phyloP scores from a whole-genome alignment of 2,113 vertebrate genomes.

The Tinamus guttatus region DNA sequence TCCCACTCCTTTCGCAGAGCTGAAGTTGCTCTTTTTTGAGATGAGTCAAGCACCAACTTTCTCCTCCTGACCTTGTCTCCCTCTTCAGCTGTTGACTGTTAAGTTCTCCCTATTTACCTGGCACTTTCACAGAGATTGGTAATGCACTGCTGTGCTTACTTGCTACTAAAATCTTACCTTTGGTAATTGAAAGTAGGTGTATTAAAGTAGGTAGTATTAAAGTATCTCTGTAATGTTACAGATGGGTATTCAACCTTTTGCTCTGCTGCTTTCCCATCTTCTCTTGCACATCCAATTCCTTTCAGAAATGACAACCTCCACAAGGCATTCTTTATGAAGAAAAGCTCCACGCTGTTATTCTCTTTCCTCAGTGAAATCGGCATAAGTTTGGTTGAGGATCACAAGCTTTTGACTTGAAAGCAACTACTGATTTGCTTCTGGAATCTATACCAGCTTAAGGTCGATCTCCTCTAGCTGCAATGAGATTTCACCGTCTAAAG shows the following conservation, averaged over 20 bases:
- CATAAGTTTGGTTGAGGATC: background rate
- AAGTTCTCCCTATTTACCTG: conserved; percentile 33
- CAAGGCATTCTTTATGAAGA: background rate
- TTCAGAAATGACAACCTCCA: background rate
- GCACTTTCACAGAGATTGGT: background rate
- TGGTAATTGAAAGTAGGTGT: conserved; percentile 18
- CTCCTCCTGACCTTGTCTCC: background rate
- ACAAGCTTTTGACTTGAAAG: background rate
- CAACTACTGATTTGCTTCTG: background rate
- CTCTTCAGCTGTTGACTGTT: conserved; percentile 16
- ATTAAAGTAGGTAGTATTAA: no score
- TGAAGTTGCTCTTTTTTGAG: background rate
- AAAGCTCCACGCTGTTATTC: background rate
- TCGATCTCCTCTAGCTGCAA: background rate
- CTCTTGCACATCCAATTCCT: background rate
- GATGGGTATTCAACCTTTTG: background rate
- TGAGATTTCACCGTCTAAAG: background rate
- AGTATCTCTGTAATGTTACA: background rate
- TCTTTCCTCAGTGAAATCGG: background rate
- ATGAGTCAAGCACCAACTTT: background rate
- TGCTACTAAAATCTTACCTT: background rate
- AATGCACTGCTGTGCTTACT: background rate
- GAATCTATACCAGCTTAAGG: background rate
- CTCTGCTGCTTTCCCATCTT: background rate
- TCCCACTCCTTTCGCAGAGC: background rate